Evolutionary conservation across 2,888 invertebrate species (phyloP).

Genomic region (Antheraea assamensis): DNA sequence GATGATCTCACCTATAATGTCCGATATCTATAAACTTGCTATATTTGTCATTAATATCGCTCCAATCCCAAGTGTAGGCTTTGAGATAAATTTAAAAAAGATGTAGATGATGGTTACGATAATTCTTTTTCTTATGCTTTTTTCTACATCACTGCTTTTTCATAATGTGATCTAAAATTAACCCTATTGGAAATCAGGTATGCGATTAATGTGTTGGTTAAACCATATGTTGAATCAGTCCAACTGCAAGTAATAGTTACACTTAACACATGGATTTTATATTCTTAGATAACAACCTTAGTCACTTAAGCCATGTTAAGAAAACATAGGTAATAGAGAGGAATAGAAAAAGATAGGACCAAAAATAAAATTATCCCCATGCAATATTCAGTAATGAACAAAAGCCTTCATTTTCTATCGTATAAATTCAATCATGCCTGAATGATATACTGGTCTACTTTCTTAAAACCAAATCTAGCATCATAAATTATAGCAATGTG

Average conservation of each 20-base stretch:
- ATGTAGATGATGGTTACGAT: neutral
- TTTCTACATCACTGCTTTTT: neutral
- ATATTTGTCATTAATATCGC: neutral
- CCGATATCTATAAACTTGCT: neutral
- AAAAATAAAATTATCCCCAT: no score
- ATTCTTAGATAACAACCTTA: neutral
- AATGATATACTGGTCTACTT: no score
- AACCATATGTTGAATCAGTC: neutral
- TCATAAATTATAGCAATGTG: neutral
- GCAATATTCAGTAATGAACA: no score
- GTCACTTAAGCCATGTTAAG: neutral
- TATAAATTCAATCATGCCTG: neutral
- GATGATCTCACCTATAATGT: neutral
- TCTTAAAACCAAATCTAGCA: neutral
- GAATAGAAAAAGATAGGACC: no score
- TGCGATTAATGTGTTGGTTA: neutral
- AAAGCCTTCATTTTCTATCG: neutral
- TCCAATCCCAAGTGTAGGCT: neutral
- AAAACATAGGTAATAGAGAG: neutral
- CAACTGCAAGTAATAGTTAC: neutral
- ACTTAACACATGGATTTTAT: neutral
- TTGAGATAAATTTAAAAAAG: neutral
- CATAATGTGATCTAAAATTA: no score
- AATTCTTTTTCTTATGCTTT: neutral
- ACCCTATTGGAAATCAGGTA: no score